Evolutionary conservation across 2,797 vertebrate species (phyloP), one percentile per base, ranked within the genome.

Genomic region (Hyperoplus immaculatus): DNA sequence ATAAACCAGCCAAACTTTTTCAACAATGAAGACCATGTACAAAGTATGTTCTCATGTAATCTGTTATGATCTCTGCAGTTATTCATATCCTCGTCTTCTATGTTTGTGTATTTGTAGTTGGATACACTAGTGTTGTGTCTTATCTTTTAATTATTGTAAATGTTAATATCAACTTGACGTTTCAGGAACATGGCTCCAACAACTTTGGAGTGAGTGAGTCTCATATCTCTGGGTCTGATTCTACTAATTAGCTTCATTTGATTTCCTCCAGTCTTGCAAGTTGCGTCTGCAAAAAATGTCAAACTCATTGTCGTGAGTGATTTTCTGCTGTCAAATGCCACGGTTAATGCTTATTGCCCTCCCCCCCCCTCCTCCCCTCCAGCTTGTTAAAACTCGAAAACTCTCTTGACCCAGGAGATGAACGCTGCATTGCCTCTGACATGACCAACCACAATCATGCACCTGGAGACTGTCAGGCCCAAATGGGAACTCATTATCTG

Each of bases 401-500:
- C 29, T 74, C 76, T 88, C 68, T 57, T 87, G 85, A 90, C 88
- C 88, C 56, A 39, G 79, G 57, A 69, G 80, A 82, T 85, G 88
- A 93, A 88, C 0, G 84, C 74, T 69, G 83, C 47, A 70, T 81
- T 82, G 72, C 80, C 43, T 80, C 57, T 83, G 86, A 91, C 87
- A 85, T 67, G 70, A 83, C 69, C 36, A 29, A 45, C 45, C 0
- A 77, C 84, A 92, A 91, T 94, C 92, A 88, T 66, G 70, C 87
- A 84, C 82, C 86, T 87, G 87, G 70, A 78, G 79, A 74, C 78
- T 43, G 59, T 88, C 73, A 80, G 77, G 81, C 51, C 74, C 65
- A 84, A 89, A 83, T 87, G 85, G 86, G 60, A 83, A 71, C 80
- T 82, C 80, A 89, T 93, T 93, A 91, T 82, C 92, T 78, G 85